These are phyloP conservation scores for Poeciliopsis retropinna DNA, from an alignment of 2,113 vertebrate species.

Conservation along the genomic window DNA sequence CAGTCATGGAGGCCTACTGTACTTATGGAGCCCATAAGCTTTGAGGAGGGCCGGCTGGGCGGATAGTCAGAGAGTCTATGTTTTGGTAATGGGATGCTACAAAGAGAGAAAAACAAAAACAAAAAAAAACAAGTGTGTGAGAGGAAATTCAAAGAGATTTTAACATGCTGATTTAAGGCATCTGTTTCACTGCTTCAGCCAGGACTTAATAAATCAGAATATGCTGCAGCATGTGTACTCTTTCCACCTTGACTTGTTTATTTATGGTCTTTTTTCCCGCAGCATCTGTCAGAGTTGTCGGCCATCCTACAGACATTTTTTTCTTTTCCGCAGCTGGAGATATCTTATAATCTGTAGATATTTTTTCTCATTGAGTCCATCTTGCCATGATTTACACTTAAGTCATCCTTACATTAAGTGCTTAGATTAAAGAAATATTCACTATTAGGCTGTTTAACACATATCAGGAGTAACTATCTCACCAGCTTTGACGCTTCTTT, in stretches of 20 bases:
- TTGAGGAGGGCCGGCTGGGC: not conserved
- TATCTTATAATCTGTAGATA: not conserved
- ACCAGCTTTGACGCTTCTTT: slow-evolving; percentile 32
- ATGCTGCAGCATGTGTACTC: not conserved
- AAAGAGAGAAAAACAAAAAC: not conserved
- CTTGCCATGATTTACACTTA: not conserved
- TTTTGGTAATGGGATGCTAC: not conserved
- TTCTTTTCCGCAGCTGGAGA: not conserved
- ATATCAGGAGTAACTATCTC: not conserved
- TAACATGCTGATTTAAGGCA: not conserved
- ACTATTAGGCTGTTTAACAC: slow-evolving; percentile 18
- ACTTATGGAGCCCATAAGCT: not conserved
- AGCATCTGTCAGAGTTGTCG: not conserved
- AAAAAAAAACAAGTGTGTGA: not conserved
- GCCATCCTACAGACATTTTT: too few species aligned
- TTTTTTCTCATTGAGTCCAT: not conserved
- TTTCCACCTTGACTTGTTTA: not conserved
- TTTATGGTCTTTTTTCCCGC: not conserved
- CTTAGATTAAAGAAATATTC: not conserved
- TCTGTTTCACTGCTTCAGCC: not conserved
- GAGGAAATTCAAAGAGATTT: not conserved
- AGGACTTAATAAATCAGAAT: not conserved
- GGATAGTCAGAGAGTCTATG: not conserved
- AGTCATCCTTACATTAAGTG: not conserved
- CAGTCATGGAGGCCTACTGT: not conserved